phyloP scores from a whole-genome alignment of 2,888 invertebrate genomes.

The Malthinus flaveolus region DNA sequence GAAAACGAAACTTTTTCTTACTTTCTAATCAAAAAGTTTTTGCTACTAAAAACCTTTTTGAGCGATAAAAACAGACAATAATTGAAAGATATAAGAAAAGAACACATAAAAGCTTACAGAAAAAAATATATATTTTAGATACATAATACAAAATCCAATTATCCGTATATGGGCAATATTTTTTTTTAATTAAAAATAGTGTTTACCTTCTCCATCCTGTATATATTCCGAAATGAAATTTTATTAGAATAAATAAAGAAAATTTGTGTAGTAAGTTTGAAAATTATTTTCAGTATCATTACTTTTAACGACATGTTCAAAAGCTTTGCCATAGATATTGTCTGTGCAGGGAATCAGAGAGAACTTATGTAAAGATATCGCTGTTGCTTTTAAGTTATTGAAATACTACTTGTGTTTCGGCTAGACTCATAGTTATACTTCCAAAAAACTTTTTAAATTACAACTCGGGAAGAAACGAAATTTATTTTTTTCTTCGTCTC shows the following conservation, averaged over 20 bases:
- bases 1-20: slow-evolving; percentile 4
- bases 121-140: slow-evolving; percentile 2
- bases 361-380: slow-evolving; percentile 7
- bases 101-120: slow-evolving; percentile 2
- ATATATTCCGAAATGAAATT: neutral
- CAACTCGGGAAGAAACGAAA: neutral
- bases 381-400: slow-evolving; percentile 19
- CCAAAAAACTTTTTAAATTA: neutral
- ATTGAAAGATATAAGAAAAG: slow-evolving; percentile 7
- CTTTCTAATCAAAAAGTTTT: slow-evolving; percentile 5
- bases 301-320: slow-evolving; percentile 8
- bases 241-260: too few species aligned
- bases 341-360: neutral
- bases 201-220: neutral
- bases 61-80: slow-evolving; percentile 8
- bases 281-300: slow-evolving; percentile 6
- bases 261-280: neutral
- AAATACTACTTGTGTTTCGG: slow-evolving; percentile 12
- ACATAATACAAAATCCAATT: slow-evolving; percentile 1
- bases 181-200: slow-evolving; percentile 5
- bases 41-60: slow-evolving; percentile 7
- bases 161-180: neutral
- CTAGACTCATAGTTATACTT: slow-evolving; percentile 10
- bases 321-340: neutral
- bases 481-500: too few species aligned